A percentile compares a stretch with the other conserved stretches of the same genome.
These are phyloP conservation scores for Corythornis vintsioides DNA, from an alignment of 2,113 vertebrate species.

Conservation along the genomic window DNA sequence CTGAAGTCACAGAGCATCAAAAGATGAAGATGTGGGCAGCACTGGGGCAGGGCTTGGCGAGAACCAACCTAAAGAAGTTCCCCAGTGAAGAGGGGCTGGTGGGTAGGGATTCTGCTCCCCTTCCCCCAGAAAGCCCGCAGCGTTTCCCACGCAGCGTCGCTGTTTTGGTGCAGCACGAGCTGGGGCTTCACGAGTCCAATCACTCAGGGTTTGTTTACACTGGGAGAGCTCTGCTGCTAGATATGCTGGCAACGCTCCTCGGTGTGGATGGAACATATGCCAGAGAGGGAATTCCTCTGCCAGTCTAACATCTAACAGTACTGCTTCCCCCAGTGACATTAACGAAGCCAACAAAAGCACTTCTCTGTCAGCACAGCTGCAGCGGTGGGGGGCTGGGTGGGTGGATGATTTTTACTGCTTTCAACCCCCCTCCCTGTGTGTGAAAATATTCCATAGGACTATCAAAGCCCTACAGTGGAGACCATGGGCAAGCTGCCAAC, in stretches of 20 bases:
- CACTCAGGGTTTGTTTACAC: constrained; percentile 60
- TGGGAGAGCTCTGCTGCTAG: constrained; percentile 60
- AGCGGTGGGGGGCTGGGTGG: not conserved
- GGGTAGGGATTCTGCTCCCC: not conserved
- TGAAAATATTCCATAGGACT: not conserved
- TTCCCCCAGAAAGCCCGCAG: not conserved
- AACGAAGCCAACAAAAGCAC: constrained; percentile 40
- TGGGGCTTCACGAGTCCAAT: constrained; percentile 22
- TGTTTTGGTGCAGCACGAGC: not conserved
- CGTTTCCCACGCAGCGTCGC: not conserved
- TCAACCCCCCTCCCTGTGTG: no score
- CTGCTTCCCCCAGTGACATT: constrained; percentile 3
- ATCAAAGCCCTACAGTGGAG: not conserved
- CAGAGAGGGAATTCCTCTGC: constrained; percentile 70
- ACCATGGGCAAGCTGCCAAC: constrained; percentile 48
- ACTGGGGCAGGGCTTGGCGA: rapidly evolving
- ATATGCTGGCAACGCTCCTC: constrained; percentile 63
- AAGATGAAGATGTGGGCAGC: not conserved
- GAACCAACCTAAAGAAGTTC: not conserved
- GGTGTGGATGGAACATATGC: constrained; percentile 59
- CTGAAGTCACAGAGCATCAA: rapidly evolving
- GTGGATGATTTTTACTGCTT: not conserved
- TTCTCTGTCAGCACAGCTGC: constrained; percentile 39
- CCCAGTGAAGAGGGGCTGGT: not conserved
- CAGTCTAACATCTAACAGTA: constrained; percentile 42